Evolutionary conservation across 1,140 invertebrate species (phyloP), one percentile per base, ranked within the genome.

Genomic region (Sycophaga agraensis): DNA sequence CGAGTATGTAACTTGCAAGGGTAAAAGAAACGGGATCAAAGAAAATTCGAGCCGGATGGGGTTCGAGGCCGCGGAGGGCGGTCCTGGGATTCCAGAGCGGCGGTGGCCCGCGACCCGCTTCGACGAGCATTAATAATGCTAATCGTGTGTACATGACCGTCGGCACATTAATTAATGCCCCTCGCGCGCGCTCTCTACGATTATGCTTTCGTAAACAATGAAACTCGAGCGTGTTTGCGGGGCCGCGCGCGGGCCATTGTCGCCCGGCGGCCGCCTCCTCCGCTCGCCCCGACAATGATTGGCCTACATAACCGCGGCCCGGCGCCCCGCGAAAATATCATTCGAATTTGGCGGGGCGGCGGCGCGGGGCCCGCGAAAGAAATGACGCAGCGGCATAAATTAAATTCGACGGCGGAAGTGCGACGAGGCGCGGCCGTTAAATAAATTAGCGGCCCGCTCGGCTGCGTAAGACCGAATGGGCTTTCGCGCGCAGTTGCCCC

Each of bases 161-260:
- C 35, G 46, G 42, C 45, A 31, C 46, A 50, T 59, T 59, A 50
- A 59, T 59, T 40, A 59, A 59, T 58, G 34, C 22, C 34, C 24
- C 5, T 43, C 31, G 39, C 34, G 42, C 21, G 9, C 28, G 14
- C 40, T 9, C 43, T 14, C 50, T 12, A 43, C 34, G 22, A 58
- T 57, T 49, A 26, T 26, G 42, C 55, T 7, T 35, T 46, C 54
- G 45, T 39, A 49, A 59, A 59, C 45, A 59, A 59, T 50, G 46
- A 49, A 59, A 49, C 42, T 49, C 45, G 34, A 59, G 35, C 24
- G 24, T 34, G 56, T 40, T 50, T 42, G 46, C 43, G 55, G 11
- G 11, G 11, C 21, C 0, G 19, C 35, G 34, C 34, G 34, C 28
- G 49, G n/a, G n/a, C n/a, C n/a, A n/a, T n/a, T n/a, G n/a, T n/a